Evolutionary conservation across 2,113 vertebrate species (phyloP), one percentile per base, ranked within the genome.

Genomic region (Laticauda laticaudata): DNA sequence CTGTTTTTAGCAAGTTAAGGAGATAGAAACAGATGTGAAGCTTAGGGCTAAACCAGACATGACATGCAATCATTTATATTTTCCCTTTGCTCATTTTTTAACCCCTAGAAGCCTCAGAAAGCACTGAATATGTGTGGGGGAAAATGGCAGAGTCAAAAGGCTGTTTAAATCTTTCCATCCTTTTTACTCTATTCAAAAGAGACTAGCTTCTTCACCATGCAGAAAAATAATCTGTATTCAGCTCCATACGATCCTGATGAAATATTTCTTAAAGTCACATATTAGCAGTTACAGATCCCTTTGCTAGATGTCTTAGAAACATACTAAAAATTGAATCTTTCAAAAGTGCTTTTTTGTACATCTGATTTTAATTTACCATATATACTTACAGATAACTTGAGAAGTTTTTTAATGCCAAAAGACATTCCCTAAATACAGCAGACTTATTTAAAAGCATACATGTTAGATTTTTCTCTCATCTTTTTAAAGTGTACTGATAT

Each of bases 11-110:
- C 24, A 57, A 56, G 69, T 91, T 86, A 39, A 57, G 34, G 86
- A 86, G 75, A 91, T 29, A 48, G 54, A 91, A 86, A 43, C 75
- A 86, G 75, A 91, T 91, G 90, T 86, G 90, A 45, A 43, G 69
- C 90, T 90, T 81, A 81, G 64, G 64, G 61, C 90, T 86, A 86
- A 91, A 86, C 75, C 56, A 91, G 54, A 56, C 34, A 86, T 86
- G 64, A 48, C 90, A 91, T 10, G 23, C 34, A 39, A 81, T 91
- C 11, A 14, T 5, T 34, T 51, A 29, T 55, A 91, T 85, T 53
- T 91, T 75, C n/a, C 21, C 23, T 15, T 56, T 34, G 5, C 69
- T 86, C 39, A 43, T 86, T 43, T 64, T 55, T 34, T 53, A 53
- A 75, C 43, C 15, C 26, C 21, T 26, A 39, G 53, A 24, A 91